These are phyloP conservation scores for Nestor notabilis DNA, from an alignment of 2,113 vertebrate species.

Conservation along the genomic window DNA sequence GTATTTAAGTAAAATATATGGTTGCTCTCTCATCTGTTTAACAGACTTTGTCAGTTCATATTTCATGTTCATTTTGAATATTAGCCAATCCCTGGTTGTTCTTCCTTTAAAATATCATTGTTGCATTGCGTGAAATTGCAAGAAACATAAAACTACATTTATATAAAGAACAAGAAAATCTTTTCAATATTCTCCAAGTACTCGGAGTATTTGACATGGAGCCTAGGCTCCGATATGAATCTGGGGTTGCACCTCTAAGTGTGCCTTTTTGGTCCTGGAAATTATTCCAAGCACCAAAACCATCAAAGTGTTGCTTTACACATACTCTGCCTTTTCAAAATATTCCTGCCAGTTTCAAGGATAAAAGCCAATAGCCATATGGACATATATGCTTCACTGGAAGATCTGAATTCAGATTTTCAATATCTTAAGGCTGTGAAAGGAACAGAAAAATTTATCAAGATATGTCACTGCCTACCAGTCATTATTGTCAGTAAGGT, in stretches of 20 bases:
- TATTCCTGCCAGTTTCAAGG: not conserved
- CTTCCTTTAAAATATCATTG: not conserved
- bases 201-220: not conserved
- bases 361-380: not conserved
- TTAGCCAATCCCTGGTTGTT: not conserved
- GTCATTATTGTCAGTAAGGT: not conserved
- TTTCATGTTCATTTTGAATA: not conserved
- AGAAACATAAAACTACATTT: not conserved
- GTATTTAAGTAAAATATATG: slow-evolving; percentile 17
- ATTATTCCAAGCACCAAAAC: not conserved
- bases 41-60: slow-evolving; percentile 1
- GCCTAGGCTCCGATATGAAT: not conserved
- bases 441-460: not conserved
- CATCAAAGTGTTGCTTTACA: not conserved
- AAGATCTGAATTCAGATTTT: not conserved
- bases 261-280: not conserved
- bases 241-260: not conserved
- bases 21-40: not conserved
- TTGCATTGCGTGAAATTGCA: not conserved
- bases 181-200: not conserved
- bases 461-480: not conserved
- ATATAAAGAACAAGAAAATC: not conserved
- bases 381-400: not conserved
- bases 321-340: not conserved
- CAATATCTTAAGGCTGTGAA: not conserved